Base-by-base conservation (phyloP, 1,140 invertebrate species). In the Heliconius nattereri region DNA sequence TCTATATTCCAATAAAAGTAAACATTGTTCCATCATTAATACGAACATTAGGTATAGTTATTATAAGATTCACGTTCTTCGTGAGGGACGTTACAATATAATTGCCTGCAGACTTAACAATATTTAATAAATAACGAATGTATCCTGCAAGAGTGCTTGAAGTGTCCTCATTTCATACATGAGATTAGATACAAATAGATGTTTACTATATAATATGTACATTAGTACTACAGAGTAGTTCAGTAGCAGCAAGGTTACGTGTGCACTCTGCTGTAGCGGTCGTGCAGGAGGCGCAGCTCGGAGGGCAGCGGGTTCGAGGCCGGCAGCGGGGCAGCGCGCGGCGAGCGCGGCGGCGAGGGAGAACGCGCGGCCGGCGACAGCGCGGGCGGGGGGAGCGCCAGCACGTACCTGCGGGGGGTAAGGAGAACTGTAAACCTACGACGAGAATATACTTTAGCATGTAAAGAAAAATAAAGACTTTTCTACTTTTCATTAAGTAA, bases 231-330 rank as follows among this genome's bases (percentile, higher is more conserved):
- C 60, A 71, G n/a, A 71, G n/a, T 71, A 7, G 66, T 32, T 71
- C 19, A 71, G 57, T 40, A 54, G n/a, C 11, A 11, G 13, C 11
- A 52, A 40, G 77, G 85, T 84, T 93, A 93, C 87, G 91, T 92
- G 83, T 92, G 91, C 40, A 93, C 87, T 23, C 91, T 86, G 78
- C 86, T 89, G 80, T 91, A 89, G 66, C 88, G 85, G 71, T 91
- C 89, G 78, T 91, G 89, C 70, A 90, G 82, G 37, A 90, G 83
- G 5, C 88, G 87, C 37, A 91, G 81, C 57, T 89, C 89, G 3
- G 87, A 81, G 19, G 86, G 83, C 6, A 85, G 81, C 95, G 96
- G 83, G 96, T 96, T 84, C 95, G 95, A 7, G 95, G 95, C 60
- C 95, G 49, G 95, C 60, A 95, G 92, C 79, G 85, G 86, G 76